These are phyloP conservation scores for Phainopepla nitens DNA, from an alignment of 2,113 vertebrate species.

Conservation along the genomic window DNA sequence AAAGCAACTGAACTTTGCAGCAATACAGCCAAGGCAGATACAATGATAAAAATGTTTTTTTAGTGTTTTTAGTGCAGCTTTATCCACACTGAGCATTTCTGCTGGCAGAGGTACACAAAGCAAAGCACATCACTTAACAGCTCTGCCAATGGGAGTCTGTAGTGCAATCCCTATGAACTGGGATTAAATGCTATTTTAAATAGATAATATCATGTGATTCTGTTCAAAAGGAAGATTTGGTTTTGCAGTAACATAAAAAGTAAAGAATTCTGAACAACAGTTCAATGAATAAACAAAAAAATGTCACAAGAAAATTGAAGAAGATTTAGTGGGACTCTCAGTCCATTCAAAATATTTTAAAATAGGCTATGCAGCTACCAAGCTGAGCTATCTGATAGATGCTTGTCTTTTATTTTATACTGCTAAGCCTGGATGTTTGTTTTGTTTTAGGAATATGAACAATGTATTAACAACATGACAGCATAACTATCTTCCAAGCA, in stretches of 20 bases:
- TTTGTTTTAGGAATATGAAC: background rate
- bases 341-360: background rate
- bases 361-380: background rate
- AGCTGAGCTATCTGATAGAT: background rate
- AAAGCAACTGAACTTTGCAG: background rate
- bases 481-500: background rate
- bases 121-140: background rate
- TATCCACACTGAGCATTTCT: background rate
- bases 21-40: background rate
- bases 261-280: background rate
- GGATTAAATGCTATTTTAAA: background rate
- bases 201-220: background rate
- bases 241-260: background rate
- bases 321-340: background rate
- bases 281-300: background rate
- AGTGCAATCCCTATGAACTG: background rate
- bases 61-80: background rate
- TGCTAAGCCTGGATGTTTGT: background rate
- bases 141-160: background rate
- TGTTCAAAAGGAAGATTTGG: background rate
- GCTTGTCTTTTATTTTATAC: background rate
- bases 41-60: rapidly evolving
- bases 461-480: background rate
- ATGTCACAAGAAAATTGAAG: background rate
- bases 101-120: rapidly evolving